These are phyloP conservation scores for Gallirallus australis DNA, from an alignment of 2,797 vertebrate genomes.

Conservation along the genomic window DNA sequence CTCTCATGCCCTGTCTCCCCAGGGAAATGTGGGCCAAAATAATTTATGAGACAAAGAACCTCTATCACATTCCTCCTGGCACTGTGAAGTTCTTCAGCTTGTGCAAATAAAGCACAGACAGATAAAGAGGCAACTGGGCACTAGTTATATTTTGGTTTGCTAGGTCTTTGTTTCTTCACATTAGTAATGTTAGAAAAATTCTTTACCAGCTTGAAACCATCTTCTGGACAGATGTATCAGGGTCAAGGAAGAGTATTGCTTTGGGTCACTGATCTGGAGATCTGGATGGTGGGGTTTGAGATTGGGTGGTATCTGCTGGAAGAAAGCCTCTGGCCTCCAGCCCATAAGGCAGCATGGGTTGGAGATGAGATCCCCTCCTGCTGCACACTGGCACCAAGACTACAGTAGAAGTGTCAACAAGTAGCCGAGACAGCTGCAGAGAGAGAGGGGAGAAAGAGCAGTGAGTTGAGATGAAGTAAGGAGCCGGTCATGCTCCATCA, in stretches of 20 bases:
- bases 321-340: background rate
- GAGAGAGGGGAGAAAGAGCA: background rate
- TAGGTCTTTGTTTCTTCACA: constrained; percentile 27
- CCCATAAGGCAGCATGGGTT: background rate
- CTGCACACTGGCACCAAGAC: background rate
- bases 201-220: background rate
- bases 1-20: constrained; percentile 2
- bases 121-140: constrained; percentile 33
- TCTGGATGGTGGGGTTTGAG: background rate
- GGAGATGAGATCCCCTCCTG: background rate
- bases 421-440: background rate
- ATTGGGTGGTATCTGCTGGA: background rate
- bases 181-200: background rate
- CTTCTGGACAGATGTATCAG: background rate
- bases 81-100: constrained; percentile 37
- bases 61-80: constrained; percentile 32
- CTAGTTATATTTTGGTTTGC: constrained; percentile 22
- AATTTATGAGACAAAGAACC: constrained; percentile 59
- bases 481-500: background rate
- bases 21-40: constrained; percentile 29
- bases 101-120: constrained; percentile 48
- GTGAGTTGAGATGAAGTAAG: background rate
- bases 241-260: background rate
- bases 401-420: rapidly evolving
- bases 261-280: background rate